phyloP scores from a whole-genome alignment of 2,888 invertebrate species.

The Tigriopus californicus region DNA sequence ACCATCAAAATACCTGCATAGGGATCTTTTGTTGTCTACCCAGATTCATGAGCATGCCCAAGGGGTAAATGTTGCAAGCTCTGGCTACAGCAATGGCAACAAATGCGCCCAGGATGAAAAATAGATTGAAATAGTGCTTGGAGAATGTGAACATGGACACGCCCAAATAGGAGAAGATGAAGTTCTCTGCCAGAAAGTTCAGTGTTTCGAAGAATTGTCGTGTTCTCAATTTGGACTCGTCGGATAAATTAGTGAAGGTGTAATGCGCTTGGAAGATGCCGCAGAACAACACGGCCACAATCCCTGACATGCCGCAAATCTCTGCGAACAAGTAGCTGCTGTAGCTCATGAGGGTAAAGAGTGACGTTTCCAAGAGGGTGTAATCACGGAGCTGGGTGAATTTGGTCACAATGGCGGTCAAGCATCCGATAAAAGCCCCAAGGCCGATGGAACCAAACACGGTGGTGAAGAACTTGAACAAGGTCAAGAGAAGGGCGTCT shows the following conservation, averaged over 20 bases:
- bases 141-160: slow-evolving; percentile 94
- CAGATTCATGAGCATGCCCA: slow-evolving; percentile 77
- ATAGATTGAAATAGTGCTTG: slow-evolving; percentile 1
- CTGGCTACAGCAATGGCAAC: slow-evolving; percentile 73
- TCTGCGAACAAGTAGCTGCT: slow-evolving; percentile 74
- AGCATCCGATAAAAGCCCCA: slow-evolving; percentile 77
- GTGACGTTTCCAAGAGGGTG: slow-evolving; percentile 79
- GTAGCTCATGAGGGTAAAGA: slow-evolving; percentile 95
- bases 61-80: slow-evolving; percentile 84
- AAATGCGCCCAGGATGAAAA: slow-evolving; percentile 11
- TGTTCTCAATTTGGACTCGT: slow-evolving; percentile 63
- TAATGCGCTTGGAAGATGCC: slow-evolving; percentile 99
- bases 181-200: slow-evolving; percentile 91
- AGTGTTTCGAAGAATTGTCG: slow-evolving; percentile 82
- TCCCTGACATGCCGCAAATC: slow-evolving; percentile 30
- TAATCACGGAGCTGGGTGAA: slow-evolving; percentile 85
- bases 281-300: slow-evolving; percentile 92
- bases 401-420: slow-evolving; percentile 85
- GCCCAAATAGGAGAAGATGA: slow-evolving; percentile 95
- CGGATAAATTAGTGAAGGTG: slow-evolving; percentile 85
- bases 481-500: slow-evolving; percentile 63
- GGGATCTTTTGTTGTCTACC: no score
- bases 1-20: slow-evolving; percentile 34
- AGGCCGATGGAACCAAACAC: slow-evolving; percentile 78
- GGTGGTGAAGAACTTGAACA: slow-evolving; percentile 77